Percentiles rank a stretch among this genome's conserved stretches.
Evolutionary conservation across 2,888 invertebrate species (phyloP).

Genomic region (Zootermopsis nevadensis): DNA sequence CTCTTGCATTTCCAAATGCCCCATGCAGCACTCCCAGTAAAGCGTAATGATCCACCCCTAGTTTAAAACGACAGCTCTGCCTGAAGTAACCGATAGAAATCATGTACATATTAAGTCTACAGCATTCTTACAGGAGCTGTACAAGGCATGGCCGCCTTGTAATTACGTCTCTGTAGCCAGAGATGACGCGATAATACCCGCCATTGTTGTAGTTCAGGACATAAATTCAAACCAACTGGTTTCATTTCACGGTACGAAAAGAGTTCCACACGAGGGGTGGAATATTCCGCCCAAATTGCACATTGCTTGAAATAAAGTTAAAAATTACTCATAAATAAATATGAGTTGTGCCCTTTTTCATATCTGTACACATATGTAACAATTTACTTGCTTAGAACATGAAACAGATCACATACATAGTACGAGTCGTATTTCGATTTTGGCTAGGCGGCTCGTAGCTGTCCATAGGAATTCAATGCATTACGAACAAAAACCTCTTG

Average conservation of each 20-base stretch:
- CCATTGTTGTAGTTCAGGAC: neutral
- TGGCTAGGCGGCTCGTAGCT: no score
- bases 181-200: constrained; percentile 11
- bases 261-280: neutral
- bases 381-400: no score
- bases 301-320: neutral
- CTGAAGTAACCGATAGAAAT: neutral
- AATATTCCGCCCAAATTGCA: neutral
- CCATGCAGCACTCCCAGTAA: no score
- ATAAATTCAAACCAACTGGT: neutral
- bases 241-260: neutral
- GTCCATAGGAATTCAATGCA: no score
- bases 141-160: neutral
- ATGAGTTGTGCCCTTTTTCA: neutral
- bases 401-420: no score
- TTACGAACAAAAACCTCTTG: no score
- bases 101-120: neutral
- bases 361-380: no score
- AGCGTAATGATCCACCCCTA: no score
- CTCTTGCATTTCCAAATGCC: no score
- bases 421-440: no score
- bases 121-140: neutral
- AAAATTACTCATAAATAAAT: neutral
- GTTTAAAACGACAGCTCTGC: no score
- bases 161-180: neutral